phyloP scores from a whole-genome alignment of 2,888 invertebrate species.

The Patella pellucida region DNA sequence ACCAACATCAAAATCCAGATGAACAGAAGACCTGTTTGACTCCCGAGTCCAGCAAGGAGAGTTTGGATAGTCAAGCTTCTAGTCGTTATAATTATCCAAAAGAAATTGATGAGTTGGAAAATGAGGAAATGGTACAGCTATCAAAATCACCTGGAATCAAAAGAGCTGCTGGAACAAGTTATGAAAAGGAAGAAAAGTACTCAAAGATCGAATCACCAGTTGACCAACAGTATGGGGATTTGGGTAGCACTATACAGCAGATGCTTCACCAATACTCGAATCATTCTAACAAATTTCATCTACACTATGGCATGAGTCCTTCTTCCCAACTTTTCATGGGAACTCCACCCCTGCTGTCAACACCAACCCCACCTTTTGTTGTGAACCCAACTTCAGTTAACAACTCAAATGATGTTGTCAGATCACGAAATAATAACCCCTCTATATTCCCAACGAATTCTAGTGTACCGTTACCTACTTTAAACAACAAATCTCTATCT shows the following conservation, averaged over 20 bases:
- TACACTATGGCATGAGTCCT: neutral
- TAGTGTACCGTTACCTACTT: neutral
- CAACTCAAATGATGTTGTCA: neutral
- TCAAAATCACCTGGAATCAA: neutral
- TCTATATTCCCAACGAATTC: neutral
- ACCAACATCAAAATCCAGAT: neutral
- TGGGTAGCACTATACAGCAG: neutral
- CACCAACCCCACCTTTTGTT: neutral
- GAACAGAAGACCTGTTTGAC: neutral
- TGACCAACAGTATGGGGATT: neutral
- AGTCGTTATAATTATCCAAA: neutral
- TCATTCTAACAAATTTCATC: neutral
- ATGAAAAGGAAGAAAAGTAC: slow-evolving; percentile 6
- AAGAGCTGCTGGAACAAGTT: neutral
- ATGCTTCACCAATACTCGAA: neutral
- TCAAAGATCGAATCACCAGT: neutral
- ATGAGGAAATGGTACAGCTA: neutral
- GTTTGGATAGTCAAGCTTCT: slow-evolving; percentile 1
- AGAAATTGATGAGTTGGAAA: neutral
- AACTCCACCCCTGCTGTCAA: neutral
- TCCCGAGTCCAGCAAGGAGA: neutral
- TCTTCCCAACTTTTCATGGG: neutral
- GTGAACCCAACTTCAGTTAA: neutral
- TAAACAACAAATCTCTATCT: neutral
- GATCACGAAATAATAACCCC: neutral